phyloP scores from a whole-genome alignment of 2,113 vertebrate species.

The Hyaena hyaena region DNA sequence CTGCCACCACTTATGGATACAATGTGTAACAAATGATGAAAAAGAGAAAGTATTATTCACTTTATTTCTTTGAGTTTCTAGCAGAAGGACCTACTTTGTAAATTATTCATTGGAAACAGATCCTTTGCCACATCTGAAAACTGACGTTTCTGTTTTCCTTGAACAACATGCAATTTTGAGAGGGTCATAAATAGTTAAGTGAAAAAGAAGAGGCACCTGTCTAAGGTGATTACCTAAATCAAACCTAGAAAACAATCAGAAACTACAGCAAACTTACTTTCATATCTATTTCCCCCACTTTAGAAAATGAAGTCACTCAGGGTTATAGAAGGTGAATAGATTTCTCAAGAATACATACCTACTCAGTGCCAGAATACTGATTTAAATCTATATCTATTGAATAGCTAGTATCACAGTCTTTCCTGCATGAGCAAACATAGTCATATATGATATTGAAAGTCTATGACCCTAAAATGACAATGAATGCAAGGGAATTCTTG shows the following conservation, averaged over 20 bases:
- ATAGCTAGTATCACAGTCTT: background rate
- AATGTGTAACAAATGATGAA: background rate
- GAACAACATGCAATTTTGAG: background rate
- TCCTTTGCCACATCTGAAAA: background rate
- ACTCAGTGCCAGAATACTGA: background rate
- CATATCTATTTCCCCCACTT: background rate
- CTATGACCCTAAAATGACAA: background rate
- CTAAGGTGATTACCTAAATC: background rate
- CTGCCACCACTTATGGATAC: background rate
- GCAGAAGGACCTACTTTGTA: background rate
- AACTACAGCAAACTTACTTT: background rate
- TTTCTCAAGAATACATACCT: background rate
- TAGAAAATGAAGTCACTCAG: background rate
- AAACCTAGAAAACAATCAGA: background rate
- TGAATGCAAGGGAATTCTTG: background rate
- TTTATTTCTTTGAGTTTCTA: background rate
- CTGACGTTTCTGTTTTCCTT: background rate
- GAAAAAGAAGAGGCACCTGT: background rate
- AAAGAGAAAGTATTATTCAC: background rate
- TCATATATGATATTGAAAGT: background rate
- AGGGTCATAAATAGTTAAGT: background rate
- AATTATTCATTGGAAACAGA: background rate
- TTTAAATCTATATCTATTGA: background rate
- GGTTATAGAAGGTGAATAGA: background rate
- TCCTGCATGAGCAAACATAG: background rate